Evolutionary conservation across 2,888 invertebrate species (phyloP), one percentile per base, ranked within the genome.

Genomic region (Coenonympha glycerion): DNA sequence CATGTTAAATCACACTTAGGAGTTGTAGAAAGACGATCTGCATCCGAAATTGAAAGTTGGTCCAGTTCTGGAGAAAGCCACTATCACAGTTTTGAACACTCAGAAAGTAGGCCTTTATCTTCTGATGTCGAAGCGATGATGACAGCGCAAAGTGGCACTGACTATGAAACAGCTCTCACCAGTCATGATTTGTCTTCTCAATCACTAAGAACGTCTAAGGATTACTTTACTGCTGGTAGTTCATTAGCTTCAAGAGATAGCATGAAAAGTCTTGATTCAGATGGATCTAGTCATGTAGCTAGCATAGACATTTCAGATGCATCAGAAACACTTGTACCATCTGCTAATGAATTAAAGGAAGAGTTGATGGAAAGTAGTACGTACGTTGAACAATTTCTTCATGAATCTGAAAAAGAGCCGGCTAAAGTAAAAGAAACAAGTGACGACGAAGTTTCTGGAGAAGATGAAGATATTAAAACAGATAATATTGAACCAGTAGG

Each of bases 241-340:
- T 93, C 95, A n/a, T 83, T 96, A 53, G 95, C 95, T 69, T 95
- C 96, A 0, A 91, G 94, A 62, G 95, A 95, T 69, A 96, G 96
- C 56, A 94, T 95, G 92, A 95, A 92, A 70, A 96, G 96, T 52
- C 85, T 96, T 34, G 95, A 95, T 68, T 96, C 96, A 1, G 93
- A 96, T 76, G 95, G 94, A 58, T 96, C 96, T 0, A 95, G 95
- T 13, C 93, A 96, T 74, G 88, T 96, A 50, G 95, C 93, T 1
- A 96, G 96, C 68, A 91, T 96, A 57, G 96, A 96, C 80, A 92
- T 95, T 28, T 97, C 97, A 24, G 97, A 98, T 76, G 89, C 93
- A 19, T 97, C 97, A 1, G 97, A 97, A 83, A 98, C 98, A 1
- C 80, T 98, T 6, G 93, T 98, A 6, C 95, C 97, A 9, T 97